Percentiles rank a stretch among this genome's conserved stretches.
Evolutionary conservation across 2,113 vertebrate species (phyloP).

Genomic region (cattle (Bos taurus)): ARS-UCD2.0 NC_037333.1:115304501-115305000

Average conservation of each 20-base stretch:
- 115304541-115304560: neutral
- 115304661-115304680: neutral
- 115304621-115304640: fast-evolving
- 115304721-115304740: neutral
- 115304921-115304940: neutral
- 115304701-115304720: neutral
- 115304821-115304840: neutral
- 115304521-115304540: neutral
- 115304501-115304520: too few relatives aligned
- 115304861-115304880: fast-evolving
- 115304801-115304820: neutral
- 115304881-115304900: neutral
- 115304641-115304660: neutral
- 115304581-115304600: neutral
- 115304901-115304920: neutral
- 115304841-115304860: fast-evolving
- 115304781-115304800: neutral
- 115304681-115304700: neutral
- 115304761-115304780: fast-evolving
- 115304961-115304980: fast-evolving
- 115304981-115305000: neutral
- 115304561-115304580: fast-evolving
- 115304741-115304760: neutral
- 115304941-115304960: neutral
- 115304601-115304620: neutral